Base-by-base conservation (phyloP, 2,888 invertebrate genomes). In the Morpho deidamia region DNA sequence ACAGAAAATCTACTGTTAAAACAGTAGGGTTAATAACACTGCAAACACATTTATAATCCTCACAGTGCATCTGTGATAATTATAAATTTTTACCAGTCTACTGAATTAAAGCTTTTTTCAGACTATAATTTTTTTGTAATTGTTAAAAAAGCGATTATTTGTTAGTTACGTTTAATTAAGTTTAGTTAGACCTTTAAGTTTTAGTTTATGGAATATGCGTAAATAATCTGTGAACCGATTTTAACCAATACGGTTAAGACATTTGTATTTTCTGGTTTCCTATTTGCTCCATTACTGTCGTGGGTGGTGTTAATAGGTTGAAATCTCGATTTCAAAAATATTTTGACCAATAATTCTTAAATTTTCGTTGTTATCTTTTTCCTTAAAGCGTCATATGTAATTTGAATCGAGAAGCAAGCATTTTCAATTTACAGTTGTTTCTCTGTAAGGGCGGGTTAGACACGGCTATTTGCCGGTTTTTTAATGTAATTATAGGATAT, bases 241-340 rank as follows among this genome's bases (percentile, higher is more conserved):
- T 32, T 58, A 32, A 59, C 86, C 86, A 87, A 87, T 87, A 45
- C 60, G 8, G 63, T 65, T 58, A 11, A 66, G 74, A 83, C 86
- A 86, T 83, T 79, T 86, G 86, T 77, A 74, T 75, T 61, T 68
- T 61, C 41, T 59, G 63, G 64, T 70, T 65, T 72, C 54, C 70
- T 61, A 85, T 86, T 86, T 72, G 85, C 64, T 58, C 55, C 62
- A 60, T 51, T 5, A 9, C 52, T 66, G 71, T 71, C 85, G 86
- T 86, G 86, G 67, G 62, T 53, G 1, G 7, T 14, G 41, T 7
- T 61, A 38, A 81, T 84, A 82, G 70, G 85, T 51, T 14, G 1
- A 23, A 45, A 51, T 45, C 7, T 11, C n/a, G 7, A 7, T 11
- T 32, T 14, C 9, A 7, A 3, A 37, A 38, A 39, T 9, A 37